Evolutionary conservation across 2,113 vertebrate genomes (phyloP), one percentile per base, ranked within the genome.

Genomic region (Typhlomys cinereus): DNA sequence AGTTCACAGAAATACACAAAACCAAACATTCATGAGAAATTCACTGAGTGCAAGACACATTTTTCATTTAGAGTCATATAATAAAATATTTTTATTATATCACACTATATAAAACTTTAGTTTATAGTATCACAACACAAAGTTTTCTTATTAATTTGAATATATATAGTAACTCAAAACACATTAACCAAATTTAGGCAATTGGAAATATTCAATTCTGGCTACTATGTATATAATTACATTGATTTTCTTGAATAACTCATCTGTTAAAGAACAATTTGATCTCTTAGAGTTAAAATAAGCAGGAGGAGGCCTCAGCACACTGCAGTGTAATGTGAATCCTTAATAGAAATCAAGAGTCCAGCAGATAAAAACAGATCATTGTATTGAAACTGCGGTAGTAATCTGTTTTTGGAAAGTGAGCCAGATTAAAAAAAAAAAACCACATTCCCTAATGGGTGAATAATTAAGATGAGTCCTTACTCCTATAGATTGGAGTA

Each of bases 1-100:
- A 96, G 71, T 96, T 97, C 62, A 93, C 57, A 93, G 11, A 95
- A 70, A 93, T 46, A 85, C 52, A 88, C 78, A 15, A 96, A 95
- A 96, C 7, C 95, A 92, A 88, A 59, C 52, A 85, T 74, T 94
- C 61, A 87, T 70, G 69, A 66, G 36, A 92, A 86, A 89, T 20
- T 80, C 41, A 61, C 18, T 46, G 36, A 69, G 5, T 93, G 88
- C 29, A 93, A 80, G 41, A 57, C 1, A 88, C 10, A 92, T 27
- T 34, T 1, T n/a, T 9, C 48, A 67, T 54, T 93, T 27, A 15
- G 20, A 83, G 11, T 69, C 4, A 6, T n/a, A n/a, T n/a, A n/a
- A n/a, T n/a, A n/a, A n/a, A 31, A 11, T 70, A 52, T 75, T 82
- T 85, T 83, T 48, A 62, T 52, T 85, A 46, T 25, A 82, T 66